Percentiles rank a stretch among this genome's conserved stretches.
Evolutionary conservation across 2,797 vertebrate genomes (phyloP).

Genomic region (Neomorphus geoffroyi): DNA sequence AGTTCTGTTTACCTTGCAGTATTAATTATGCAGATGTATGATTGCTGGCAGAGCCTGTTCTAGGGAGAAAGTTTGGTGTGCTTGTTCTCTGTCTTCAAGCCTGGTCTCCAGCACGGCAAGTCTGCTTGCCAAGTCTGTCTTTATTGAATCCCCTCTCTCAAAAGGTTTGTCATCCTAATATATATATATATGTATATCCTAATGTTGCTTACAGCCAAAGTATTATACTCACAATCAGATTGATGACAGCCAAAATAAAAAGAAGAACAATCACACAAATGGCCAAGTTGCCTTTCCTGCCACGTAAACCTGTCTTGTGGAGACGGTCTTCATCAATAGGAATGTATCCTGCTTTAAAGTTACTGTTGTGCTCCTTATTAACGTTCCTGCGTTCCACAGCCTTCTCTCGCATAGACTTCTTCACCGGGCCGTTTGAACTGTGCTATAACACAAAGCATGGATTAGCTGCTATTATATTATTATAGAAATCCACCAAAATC

Average conservation of each 20-base stretch:
- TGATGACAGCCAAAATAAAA: slow-evolving; percentile 94
- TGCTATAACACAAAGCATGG: slow-evolving; percentile 73
- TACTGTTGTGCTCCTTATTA: slow-evolving; percentile 98
- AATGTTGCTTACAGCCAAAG: background rate
- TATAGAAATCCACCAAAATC: background rate
- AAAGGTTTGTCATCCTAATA: slow-evolving; percentile 1
- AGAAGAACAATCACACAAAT: slow-evolving; percentile 93
- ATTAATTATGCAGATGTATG: background rate
- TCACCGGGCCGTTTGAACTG: slow-evolving; percentile 92
- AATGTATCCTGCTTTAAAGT: slow-evolving; percentile 97
- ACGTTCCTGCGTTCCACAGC: slow-evolving; percentile 90
- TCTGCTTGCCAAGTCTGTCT: background rate
- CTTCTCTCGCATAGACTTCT: slow-evolving; percentile 98
- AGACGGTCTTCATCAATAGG: slow-evolving; percentile 97
- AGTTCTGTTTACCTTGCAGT: background rate
- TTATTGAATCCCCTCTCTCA: background rate
- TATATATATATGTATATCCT: too few species aligned
- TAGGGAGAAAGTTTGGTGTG: background rate
- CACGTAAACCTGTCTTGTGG: slow-evolving; percentile 94
- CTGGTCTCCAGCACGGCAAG: background rate
- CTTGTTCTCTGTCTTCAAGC: background rate
- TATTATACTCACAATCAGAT: slow-evolving; percentile 89
- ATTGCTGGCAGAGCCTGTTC: background rate
- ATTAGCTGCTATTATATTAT: background rate
- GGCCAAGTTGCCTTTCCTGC: slow-evolving; percentile 95